Percentiles rank a stretch among this genome's conserved stretches.
Conservation (phyloP, 37 sponge, comb jelly and placozoan species). For the Halichondria panicea region DNA sequence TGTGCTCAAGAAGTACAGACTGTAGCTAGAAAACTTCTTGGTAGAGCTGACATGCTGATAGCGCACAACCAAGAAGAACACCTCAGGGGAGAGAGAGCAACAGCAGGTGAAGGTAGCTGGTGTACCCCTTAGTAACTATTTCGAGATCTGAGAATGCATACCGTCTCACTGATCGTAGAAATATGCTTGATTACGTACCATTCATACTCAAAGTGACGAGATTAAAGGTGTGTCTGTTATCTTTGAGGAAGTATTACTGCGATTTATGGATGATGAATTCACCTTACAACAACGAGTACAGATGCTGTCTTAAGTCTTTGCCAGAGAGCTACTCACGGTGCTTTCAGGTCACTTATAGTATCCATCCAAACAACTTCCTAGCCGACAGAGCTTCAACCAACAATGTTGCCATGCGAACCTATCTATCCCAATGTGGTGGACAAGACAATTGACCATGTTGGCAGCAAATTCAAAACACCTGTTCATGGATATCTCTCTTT, state of each 20-base stretch:
- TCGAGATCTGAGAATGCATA: constrained; percentile 42
- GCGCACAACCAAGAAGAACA: constrained; percentile 39
- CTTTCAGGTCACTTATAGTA: constrained; percentile 5
- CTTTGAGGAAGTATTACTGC: constrained; percentile 26
- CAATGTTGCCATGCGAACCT: constrained; percentile 14
- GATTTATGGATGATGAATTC: neutral
- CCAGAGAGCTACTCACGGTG: constrained; percentile 2
- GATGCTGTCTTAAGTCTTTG: neutral
- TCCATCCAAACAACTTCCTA: neutral
- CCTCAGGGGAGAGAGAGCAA: constrained; percentile 31
- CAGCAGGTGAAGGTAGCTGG: constrained; percentile 55
- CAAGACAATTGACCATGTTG: constrained; percentile 18
- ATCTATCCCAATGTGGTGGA: constrained; percentile 16
- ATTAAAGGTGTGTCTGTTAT: constrained; percentile 7
- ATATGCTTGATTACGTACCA: constrained; percentile 33
- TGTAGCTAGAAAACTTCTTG: too few species aligned
- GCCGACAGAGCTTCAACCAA: constrained; percentile 14
- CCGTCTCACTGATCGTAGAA: constrained; percentile 7
- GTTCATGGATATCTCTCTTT: constrained; percentile 17
- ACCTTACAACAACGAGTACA: neutral
- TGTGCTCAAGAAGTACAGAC: too few species aligned
- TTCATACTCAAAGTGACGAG: constrained; percentile 19
- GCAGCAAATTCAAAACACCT: constrained; percentile 6
- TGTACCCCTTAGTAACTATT: constrained; percentile 30
- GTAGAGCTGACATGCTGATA: constrained; percentile 15